Conservation (phyloP, 2,113 vertebrate species). For the Poeciliopsis retropinna region DNA sequence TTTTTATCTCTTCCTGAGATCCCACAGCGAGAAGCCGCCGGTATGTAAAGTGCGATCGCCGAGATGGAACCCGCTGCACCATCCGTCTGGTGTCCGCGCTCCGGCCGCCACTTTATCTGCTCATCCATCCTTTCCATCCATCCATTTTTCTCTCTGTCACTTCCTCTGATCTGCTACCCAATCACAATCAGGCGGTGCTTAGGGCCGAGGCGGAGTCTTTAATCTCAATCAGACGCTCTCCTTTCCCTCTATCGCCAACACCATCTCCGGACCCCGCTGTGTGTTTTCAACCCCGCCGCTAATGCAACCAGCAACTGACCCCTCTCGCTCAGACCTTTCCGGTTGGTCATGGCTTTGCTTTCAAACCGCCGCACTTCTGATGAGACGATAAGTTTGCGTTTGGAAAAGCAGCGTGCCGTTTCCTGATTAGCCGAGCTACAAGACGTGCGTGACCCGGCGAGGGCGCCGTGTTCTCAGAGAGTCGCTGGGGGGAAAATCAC, state of each 20-base stretch:
- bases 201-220: conserved; percentile 49
- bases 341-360: conserved; percentile 8
- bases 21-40: conserved; percentile 31
- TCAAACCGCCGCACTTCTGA: conserved; percentile 18
- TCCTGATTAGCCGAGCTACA: conserved; percentile 37
- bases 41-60: conserved; percentile 49
- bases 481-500: conserved; percentile 15
- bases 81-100: conserved; percentile 41
- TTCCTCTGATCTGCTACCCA: conserved; percentile 55
- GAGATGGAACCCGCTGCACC: conserved; percentile 16
- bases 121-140: conserved; percentile 36
- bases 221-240: conserved; percentile 60
- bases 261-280: conserved; percentile 26
- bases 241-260: conserved; percentile 21
- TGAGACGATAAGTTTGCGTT: conserved; percentile 20
- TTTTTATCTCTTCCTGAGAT: conserved; percentile 43
- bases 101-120: conserved; percentile 32
- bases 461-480: conserved; percentile 12
- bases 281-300: neutral
- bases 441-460: conserved; percentile 32
- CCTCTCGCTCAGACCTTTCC: neutral
- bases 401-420: conserved; percentile 28
- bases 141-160: conserved; percentile 32
- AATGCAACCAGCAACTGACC: conserved; percentile 4
- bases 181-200: conserved; percentile 46